Evolutionary conservation across 2,797 vertebrate genomes (phyloP).

Genomic region (Perodicticus potto): DNA sequence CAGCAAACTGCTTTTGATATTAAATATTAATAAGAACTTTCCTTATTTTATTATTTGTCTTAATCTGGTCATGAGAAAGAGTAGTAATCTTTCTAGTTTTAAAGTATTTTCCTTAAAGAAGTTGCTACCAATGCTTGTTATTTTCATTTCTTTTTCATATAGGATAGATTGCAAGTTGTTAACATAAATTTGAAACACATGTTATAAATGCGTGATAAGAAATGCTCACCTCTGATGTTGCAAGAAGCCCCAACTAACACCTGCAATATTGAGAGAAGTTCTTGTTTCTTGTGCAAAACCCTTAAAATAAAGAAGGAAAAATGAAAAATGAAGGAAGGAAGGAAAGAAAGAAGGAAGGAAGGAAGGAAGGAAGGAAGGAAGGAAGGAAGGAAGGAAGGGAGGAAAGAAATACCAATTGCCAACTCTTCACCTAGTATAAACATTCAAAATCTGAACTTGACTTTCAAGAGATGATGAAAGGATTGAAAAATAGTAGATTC

Average conservation of each 20-base stretch:
- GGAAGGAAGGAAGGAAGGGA: neutral
- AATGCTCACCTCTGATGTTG: neutral
- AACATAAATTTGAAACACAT: neutral
- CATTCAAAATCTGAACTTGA: neutral
- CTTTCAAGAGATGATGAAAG: slow-evolving; percentile 10
- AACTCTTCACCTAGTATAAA: neutral
- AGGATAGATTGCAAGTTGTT: neutral
- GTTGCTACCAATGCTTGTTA: neutral
- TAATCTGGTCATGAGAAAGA: neutral
- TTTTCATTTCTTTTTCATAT: neutral
- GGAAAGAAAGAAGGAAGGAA: neutral
- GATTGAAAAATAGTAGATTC: neutral
- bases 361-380: neutral
- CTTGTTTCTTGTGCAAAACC: neutral
- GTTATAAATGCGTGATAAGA: neutral
- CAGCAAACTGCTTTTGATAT: neutral
- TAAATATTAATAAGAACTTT: neutral
- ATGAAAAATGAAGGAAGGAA: neutral
- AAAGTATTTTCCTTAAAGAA: neutral
- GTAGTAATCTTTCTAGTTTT: neutral
- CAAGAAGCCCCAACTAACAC: neutral
- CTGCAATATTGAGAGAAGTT: neutral
- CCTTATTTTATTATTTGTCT: neutral
- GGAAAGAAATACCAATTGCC: neutral
- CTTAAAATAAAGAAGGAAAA: neutral